Base-by-base conservation (phyloP, 2,888 invertebrate genomes). In the Panopea generosa region DNA sequence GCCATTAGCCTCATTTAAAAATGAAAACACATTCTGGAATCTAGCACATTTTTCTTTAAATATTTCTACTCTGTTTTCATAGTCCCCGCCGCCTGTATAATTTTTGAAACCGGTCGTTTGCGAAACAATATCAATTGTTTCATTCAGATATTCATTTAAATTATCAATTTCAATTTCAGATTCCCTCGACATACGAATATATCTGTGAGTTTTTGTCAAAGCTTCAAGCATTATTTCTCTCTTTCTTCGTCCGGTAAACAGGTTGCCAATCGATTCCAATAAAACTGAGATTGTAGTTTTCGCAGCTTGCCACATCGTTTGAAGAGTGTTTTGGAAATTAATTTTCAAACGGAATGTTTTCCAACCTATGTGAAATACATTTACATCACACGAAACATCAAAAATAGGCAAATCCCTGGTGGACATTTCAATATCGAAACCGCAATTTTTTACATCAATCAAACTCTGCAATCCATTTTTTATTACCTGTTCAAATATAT, bases 381-480 rank as follows among this genome's bases (percentile, higher is more conserved):
- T 71, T 4, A 81, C 74, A 7, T 81, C 81, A 49, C 81, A 81
- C 11, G 38, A 65, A 0, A 81, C 74, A 22, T 70, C 71, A 55
- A 77, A 77, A 0, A 77, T 59, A 1, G 67, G 67, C 3, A 62
- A 43, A 29, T 71, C 71, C n/a, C 22, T 56, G 14, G 70, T 73
- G n/a, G 71, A 66, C 16, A 81, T 29, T 61, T 77, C 57, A 22
- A 81, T 22, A 33, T 71, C 60, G 59, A 77, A 81, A 0, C 77
- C 74, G 66, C 81, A 81, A 24, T 81, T 77, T 50, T 49, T 55
- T 2, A 81, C 76, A 43, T 80, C 80, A 80, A 29, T 1, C 4
- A 76, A 38, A 22, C 29, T 47, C 43, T 80, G 27, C 7, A 80
- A 14, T 9, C 72, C 76, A 43, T 66, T 69, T 43, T 67, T 27